A percentile compares a stretch with the other conserved stretches of the same genome.
phyloP scores from a whole-genome alignment of 2,113 vertebrate genomes.

The Hippocampus barbouri region DNA sequence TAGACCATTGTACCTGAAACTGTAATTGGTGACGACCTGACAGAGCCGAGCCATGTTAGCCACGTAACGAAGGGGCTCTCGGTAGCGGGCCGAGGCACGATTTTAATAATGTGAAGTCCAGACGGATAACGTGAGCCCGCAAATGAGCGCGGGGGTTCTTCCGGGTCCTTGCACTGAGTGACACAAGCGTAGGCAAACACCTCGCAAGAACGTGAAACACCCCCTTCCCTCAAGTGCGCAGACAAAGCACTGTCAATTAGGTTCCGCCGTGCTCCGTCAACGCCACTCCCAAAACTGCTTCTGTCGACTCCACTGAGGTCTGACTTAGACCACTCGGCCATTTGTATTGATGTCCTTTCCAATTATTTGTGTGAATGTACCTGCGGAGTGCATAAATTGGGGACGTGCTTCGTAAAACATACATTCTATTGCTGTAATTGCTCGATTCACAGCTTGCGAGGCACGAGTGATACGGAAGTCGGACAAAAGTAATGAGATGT shows the following conservation, averaged over 20 bases:
- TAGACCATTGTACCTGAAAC: constrained; percentile 98
- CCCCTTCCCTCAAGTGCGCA: constrained; percentile 68
- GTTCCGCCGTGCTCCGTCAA: constrained; percentile 63
- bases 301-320: constrained; percentile 56
- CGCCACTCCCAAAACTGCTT: constrained; percentile 61
- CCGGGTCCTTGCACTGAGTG: constrained; percentile 94
- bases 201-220: constrained; percentile 80
- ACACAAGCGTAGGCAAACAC: constrained; percentile 89
- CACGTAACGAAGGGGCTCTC: constrained; percentile 96
- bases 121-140: constrained; percentile 82
- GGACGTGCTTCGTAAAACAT: constrained; percentile 50
- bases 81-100: constrained; percentile 96
- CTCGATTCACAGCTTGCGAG: constrained; percentile 31
- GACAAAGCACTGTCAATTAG: constrained; percentile 76
- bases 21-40: constrained; percentile 99
- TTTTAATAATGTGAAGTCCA: constrained; percentile 98
- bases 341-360: constrained; percentile 63
- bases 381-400: constrained; percentile 55
- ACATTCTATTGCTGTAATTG: constrained; percentile 1
- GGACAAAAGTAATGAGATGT: not conserved
- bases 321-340: constrained; percentile 46
- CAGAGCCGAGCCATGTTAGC: constrained; percentile 93
- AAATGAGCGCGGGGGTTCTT: constrained; percentile 92
- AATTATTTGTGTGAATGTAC: constrained; percentile 67
- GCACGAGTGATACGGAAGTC: not conserved